Base-by-base conservation (phyloP, 2,113 vertebrate genomes). In the Marmota flaviventris region DNA sequence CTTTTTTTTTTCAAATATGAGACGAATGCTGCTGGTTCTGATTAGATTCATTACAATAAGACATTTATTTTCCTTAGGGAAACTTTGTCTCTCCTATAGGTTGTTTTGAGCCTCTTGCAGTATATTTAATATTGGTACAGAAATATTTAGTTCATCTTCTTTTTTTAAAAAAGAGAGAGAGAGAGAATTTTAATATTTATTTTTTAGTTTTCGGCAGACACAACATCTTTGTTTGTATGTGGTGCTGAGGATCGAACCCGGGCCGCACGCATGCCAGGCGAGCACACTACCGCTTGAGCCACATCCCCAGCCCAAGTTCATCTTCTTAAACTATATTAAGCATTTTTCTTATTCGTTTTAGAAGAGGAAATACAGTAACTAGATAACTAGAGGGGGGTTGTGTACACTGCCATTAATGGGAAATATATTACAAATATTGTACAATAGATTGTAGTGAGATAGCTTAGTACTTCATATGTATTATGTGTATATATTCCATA, bases 381-480 rank as follows among this genome's bases (percentile, higher is more conserved):
- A 84, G 13, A 18, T 51, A 67, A 45, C 29, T 79, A 4, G 69
- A 73, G 96, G 90, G 75, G 70, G n/a, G 2, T 12, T 51, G 4
- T 39, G 56, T 97, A 82, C 5, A 5, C n/a, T 93, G 77, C 89
- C 72, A 75, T 93, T 98, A 96, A 61, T 24, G 72, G 10, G 82
- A 37, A 94, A 94, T 87, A 90, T 92, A 92, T 84, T 88, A 91
- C 75, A 91, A 61, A 87, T 93, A 82, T 85, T 91, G 89, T 85
- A 76, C 95, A 93, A 93, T 82, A 95, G 72, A 11, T 34, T 89
- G 94, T 65, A 97, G 85, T 98, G 97, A 95, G 78, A 69, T 77
- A 79, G 96, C 89, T 98, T 98, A 18, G 29, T 70, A 53, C 6
- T 12, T 73, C 14, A 51, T 25, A 67, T 0, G 18, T 65, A 37